Percentiles rank a stretch among this genome's conserved stretches.
Evolutionary conservation across 2,113 vertebrate genomes (phyloP).

Genomic region (Typhlomys cinereus): DNA sequence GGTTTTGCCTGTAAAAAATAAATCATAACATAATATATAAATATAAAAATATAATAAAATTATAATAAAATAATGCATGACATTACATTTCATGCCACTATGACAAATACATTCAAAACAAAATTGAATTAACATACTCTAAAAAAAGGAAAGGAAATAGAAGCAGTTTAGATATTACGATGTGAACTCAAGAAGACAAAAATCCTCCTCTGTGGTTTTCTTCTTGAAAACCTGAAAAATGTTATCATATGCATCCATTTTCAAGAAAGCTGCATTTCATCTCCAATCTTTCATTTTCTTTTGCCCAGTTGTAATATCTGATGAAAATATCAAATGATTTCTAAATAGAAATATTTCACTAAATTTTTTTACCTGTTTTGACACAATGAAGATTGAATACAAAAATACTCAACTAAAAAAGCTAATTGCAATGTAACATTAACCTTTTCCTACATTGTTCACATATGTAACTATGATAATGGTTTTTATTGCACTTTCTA

Average conservation of each 20-base stretch:
- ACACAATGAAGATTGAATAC: slow-evolving; percentile 5
- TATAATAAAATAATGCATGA: no score
- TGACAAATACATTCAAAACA: no score
- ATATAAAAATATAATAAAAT: no score
- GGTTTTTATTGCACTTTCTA: slow-evolving; percentile 38
- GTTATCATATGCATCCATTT: not conserved
- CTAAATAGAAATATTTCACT: slow-evolving; percentile 42
- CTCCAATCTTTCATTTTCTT: slow-evolving; percentile 21
- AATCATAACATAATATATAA: no score
- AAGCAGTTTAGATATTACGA: no score
- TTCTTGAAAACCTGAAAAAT: no score
- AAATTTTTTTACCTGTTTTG: slow-evolving; percentile 40
- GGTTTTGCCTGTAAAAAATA: slow-evolving; percentile 89
- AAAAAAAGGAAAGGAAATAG: not conserved
- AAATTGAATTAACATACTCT: slow-evolving; percentile 4
- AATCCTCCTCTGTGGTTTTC: no score
- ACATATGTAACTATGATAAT: not conserved
- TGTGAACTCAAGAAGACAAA: no score
- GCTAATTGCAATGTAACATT: slow-evolving; percentile 26
- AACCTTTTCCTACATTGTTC: slow-evolving; percentile 23
- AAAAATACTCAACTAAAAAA: slow-evolving; percentile 33
- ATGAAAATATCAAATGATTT: slow-evolving; percentile 23
- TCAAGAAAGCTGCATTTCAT: slow-evolving; percentile 26
- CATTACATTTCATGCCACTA: slow-evolving; percentile 22
- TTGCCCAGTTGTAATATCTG: not conserved